Percentiles rank a stretch among this genome's conserved stretches.
These are phyloP conservation scores for Otis tarda DNA, from an alignment of 2,113 vertebrate genomes.

Conservation along the genomic window DNA sequence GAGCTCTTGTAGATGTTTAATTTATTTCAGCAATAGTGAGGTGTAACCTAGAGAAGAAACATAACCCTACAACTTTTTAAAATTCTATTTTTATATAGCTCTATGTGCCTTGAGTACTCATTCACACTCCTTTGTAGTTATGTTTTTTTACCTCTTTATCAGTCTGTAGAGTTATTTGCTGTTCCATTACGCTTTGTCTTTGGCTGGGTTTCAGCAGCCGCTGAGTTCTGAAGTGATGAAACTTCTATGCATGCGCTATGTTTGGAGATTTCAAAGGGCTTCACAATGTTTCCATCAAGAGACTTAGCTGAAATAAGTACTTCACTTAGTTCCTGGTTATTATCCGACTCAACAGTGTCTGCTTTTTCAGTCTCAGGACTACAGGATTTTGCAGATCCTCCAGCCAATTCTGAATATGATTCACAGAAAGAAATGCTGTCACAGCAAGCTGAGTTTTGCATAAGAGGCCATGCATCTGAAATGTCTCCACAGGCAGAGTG, in stretches of 20 bases:
- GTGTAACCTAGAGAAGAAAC: not conserved
- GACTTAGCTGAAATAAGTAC: not conserved
- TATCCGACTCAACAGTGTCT: conserved; percentile 8
- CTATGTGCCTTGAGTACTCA: not conserved
- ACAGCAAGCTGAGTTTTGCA: conserved; percentile 64
- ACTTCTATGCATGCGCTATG: not conserved
- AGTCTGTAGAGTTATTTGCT: not conserved
- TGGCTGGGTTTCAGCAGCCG: not conserved
- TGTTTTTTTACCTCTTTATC: conserved; percentile 67
- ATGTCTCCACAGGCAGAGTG: conserved; percentile 69
- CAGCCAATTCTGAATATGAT: conserved; percentile 65
- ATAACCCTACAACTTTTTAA: not conserved
- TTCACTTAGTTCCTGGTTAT: conserved; percentile 38
- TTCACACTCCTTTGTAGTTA: not conserved
- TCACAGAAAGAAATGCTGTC: conserved; percentile 71
- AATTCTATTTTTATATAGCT: conserved; percentile 7
- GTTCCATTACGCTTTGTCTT: not conserved
- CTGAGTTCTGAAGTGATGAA: not conserved
- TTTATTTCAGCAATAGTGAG: not conserved
- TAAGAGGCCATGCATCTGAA: conserved; percentile 80
- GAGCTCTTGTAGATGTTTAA: not conserved
- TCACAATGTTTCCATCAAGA: conserved; percentile 28
- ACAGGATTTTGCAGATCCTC: conserved; percentile 58
- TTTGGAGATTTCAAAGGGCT: conserved; percentile 19
- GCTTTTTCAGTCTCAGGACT: conserved; percentile 48